Conservation (phyloP, 2,113 vertebrate species). For the Indicator indicator region DNA sequence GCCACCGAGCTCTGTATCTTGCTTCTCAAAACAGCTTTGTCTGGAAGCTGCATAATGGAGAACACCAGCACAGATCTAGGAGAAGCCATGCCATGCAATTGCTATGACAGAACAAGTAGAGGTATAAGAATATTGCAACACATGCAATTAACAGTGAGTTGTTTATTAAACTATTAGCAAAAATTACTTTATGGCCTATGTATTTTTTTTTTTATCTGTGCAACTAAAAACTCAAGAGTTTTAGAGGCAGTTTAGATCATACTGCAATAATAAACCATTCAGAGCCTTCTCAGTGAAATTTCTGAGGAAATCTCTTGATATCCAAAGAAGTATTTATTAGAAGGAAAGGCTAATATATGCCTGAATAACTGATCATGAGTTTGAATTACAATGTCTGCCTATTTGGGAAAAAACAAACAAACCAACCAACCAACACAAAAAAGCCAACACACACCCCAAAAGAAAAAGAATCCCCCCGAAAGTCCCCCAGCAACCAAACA, state of each 20-base stretch:
- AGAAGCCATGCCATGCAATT: background rate
- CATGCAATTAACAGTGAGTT: background rate
- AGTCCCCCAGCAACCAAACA: no score
- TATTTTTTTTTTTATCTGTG: background rate
- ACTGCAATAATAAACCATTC: background rate
- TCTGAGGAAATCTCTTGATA: background rate
- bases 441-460: no score
- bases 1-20: background rate
- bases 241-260: background rate
- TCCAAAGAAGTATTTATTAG: background rate
- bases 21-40: conserved; percentile 38
- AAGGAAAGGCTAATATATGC: background rate
- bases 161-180: background rate
- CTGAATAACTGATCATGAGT: background rate
- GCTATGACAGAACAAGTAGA: background rate
- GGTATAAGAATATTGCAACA: background rate
- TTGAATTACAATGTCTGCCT: background rate
- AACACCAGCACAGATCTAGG: background rate
- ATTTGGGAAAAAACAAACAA: background rate
- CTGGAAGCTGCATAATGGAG: background rate
- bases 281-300: background rate
- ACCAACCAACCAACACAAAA: no score
- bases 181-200: background rate
- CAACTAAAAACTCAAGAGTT: background rate
- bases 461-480: no score